Percentiles rank a stretch among this genome's conserved stretches.
Conservation (phyloP, 2,888 invertebrate species). For the Yponomeuta sedellus region DNA sequence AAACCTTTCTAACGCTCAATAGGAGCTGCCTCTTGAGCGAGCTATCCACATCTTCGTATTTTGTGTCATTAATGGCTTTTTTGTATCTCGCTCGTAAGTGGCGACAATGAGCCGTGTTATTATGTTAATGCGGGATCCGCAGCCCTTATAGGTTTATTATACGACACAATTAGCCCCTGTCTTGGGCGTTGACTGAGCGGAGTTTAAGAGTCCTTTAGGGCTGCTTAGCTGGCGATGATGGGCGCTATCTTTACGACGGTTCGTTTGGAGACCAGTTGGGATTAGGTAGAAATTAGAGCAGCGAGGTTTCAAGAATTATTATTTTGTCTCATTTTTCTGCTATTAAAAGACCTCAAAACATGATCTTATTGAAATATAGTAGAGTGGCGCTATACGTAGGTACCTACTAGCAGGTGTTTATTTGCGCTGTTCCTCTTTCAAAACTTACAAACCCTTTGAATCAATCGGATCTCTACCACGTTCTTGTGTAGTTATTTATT, state of each 20-base stretch:
- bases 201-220: not conserved
- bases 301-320: too few species aligned
- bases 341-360: too few species aligned
- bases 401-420: too few species aligned
- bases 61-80: not conserved
- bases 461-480: too few species aligned
- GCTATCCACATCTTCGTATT: not conserved
- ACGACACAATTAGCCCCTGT: constrained; percentile 51
- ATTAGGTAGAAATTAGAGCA: too few species aligned
- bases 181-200: constrained; percentile 24
- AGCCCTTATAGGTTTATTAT: constrained; percentile 56
- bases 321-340: too few species aligned
- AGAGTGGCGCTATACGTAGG: too few species aligned
- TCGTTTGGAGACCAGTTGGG: not conserved
- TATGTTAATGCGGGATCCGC: not conserved
- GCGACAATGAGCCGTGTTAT: not conserved
- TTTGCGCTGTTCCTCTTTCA: too few species aligned
- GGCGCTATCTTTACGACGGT: not conserved
- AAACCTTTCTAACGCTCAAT: not conserved
- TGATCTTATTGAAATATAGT: too few species aligned
- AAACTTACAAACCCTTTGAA: too few species aligned
- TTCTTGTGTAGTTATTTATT: too few species aligned
- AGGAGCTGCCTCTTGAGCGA: not conserved
- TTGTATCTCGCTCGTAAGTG: not conserved
- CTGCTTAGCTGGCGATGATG: not conserved